Conservation (phyloP, 2,888 invertebrate species). For the Caenorhabditis angaria region DNA sequence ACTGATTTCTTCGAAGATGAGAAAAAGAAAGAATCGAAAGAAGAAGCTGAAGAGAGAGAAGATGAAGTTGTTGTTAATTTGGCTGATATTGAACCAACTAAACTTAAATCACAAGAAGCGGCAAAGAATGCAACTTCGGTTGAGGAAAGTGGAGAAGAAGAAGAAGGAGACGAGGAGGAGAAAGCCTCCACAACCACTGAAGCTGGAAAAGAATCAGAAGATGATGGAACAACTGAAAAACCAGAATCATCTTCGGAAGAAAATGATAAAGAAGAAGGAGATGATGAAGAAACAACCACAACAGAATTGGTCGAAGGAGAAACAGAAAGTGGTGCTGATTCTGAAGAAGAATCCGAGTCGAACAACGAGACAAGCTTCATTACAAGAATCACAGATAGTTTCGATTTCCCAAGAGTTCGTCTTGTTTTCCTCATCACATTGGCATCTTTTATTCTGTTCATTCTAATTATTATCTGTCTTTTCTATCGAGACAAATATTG, state of each 20-base stretch:
- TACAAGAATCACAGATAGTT: conserved; percentile 25
- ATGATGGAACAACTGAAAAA: conserved; percentile 22
- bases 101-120: conserved; percentile 40
- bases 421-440: conserved; percentile 31
- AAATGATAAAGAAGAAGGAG: conserved; percentile 24
- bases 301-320: conserved; percentile 30
- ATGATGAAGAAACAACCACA: conserved; percentile 35
- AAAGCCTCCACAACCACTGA: conserved; percentile 13
- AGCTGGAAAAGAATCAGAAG: conserved; percentile 22
- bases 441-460: conserved; percentile 19
- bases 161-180: conserved; percentile 17
- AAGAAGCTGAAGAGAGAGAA: conserved; percentile 18
- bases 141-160: conserved; percentile 25
- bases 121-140: conserved; percentile 32
- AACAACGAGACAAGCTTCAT: conserved; percentile 11
- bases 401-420: conserved; percentile 30
- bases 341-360: conserved; percentile 1
- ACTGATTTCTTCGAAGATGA: conserved; percentile 56
- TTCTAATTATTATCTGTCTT: conserved; percentile 17
- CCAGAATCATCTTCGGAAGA: conserved; percentile 14
- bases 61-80: background rate
- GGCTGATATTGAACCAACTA: conserved; percentile 19
- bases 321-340: conserved; percentile 8
- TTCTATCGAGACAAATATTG: conserved; percentile 22
- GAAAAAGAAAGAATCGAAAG: conserved; percentile 31